Evolutionary conservation across 2,113 vertebrate genomes (phyloP).

Genomic region (Leucoraja erinaceus): DNA sequence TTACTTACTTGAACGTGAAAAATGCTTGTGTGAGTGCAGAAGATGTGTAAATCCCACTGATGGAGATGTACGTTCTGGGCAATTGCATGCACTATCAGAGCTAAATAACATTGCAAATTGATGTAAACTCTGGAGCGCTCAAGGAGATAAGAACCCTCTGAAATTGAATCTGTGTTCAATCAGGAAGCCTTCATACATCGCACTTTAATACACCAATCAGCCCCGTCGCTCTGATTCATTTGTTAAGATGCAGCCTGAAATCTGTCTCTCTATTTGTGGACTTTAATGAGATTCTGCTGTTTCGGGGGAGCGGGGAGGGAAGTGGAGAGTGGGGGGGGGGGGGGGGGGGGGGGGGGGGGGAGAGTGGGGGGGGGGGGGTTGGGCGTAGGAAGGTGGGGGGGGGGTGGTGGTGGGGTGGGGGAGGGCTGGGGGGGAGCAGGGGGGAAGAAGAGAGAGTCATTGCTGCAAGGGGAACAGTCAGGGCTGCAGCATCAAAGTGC

Average conservation of each 20-base stretch:
- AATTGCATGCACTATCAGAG: neutral
- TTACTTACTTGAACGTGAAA: neutral
- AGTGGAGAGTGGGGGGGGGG: too few species aligned
- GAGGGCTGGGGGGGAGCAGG: too few species aligned
- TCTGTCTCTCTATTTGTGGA: slow-evolving; percentile 40
- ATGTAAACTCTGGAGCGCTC: neutral
- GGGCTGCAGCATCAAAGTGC: slow-evolving; percentile 39
- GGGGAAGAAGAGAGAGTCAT: too few species aligned
- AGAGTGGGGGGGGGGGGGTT: too few species aligned
- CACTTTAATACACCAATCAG: neutral
- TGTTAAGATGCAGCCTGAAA: neutral
- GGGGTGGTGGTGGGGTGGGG: too few species aligned
- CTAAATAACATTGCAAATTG: neutral
- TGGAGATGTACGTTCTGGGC: neutral
- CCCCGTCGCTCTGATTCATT: neutral
- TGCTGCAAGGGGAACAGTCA: slow-evolving; percentile 4
- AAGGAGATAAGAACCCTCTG: neutral
- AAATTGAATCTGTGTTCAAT: slow-evolving; percentile 2
- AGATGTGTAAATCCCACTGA: neutral
- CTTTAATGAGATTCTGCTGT: slow-evolving; percentile 33
- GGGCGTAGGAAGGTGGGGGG: neutral
- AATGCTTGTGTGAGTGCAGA: neutral
- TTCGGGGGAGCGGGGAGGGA: too few species aligned
- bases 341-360: neutral
- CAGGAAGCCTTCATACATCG: neutral